Percentiles rank a stretch among this genome's conserved stretches.
Evolutionary conservation across 2,888 invertebrate genomes (phyloP).

Genomic region (Lysandra bellargus): DNA sequence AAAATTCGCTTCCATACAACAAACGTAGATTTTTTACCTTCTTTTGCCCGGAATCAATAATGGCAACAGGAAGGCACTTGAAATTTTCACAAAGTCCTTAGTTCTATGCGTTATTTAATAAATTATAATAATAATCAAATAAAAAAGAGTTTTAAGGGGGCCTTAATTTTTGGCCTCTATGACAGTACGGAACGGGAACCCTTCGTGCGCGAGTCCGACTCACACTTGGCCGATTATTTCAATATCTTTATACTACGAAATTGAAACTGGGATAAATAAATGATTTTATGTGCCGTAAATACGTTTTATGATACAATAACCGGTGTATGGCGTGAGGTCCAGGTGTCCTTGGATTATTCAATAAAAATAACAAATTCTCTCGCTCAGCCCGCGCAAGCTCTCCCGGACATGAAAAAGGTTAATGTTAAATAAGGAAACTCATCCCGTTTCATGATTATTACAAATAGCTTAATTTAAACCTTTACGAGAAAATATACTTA

Average conservation of each 20-base stretch:
- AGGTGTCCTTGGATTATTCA: slow-evolving; percentile 7
- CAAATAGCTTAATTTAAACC: neutral
- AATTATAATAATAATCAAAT: no score
- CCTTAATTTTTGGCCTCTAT: no score
- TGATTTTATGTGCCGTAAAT: neutral
- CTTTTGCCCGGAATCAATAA: no score
- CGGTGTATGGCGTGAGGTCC: neutral
- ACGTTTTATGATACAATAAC: slow-evolving; percentile 10
- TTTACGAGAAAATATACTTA: neutral
- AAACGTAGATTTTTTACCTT: no score
- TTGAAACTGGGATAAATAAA: neutral
- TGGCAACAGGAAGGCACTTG: no score
- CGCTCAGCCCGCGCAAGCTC: neutral
- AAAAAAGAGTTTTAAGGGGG: no score
- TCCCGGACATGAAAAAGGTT: neutral
- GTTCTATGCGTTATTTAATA: no score
- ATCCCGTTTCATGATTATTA: slow-evolving; percentile 1
- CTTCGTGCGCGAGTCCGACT: no score
- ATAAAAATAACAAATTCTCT: neutral
- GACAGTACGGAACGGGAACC: no score
- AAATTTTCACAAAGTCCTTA: no score
- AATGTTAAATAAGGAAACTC: slow-evolving; percentile 14
- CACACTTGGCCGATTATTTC: no score
- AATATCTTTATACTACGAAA: neutral
- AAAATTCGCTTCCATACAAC: no score